Percentiles rank a stretch among this genome's conserved stretches.
Conservation (phyloP, 2,888 invertebrate species). For the Dichetophora obliterata region DNA sequence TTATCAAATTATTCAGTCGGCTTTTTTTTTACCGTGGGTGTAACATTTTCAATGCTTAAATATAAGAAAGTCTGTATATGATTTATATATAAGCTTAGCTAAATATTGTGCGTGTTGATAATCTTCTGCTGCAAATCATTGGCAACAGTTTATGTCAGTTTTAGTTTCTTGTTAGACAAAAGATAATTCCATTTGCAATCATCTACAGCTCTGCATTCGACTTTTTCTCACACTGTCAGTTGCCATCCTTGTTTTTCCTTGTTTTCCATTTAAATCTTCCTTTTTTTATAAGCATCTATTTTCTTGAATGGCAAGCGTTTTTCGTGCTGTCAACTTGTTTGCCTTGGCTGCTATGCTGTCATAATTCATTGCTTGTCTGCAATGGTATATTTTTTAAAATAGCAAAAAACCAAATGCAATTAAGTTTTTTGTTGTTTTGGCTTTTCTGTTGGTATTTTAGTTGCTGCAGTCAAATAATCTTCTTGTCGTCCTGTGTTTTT, state of each 20-base stretch:
- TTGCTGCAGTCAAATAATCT: not conserved
- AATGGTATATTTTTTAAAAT: not conserved
- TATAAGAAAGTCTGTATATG: no score
- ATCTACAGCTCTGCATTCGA: not conserved
- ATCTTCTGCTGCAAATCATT: slow-evolving; percentile 7
- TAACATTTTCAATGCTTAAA: no score
- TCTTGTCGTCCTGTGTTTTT: not conserved
- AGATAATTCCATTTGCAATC: slow-evolving; percentile 11
- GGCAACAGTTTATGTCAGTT: not conserved
- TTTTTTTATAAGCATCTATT: no score
- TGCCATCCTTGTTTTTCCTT: not conserved
- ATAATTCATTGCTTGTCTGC: slow-evolving; percentile 22
- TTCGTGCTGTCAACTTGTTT: not conserved
- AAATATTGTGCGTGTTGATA: not conserved
- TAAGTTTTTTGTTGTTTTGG: not conserved
- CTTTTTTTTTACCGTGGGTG: no score
- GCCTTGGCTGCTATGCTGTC: not conserved
- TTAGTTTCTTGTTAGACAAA: not conserved
- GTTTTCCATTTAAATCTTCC: not conserved
- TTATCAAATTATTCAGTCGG: no score
- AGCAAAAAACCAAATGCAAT: slow-evolving; percentile 17
- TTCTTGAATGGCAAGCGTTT: not conserved
- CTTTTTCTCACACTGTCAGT: not conserved
- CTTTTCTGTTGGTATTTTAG: no score
- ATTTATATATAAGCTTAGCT: no score